phyloP scores from a whole-genome alignment of 2,113 vertebrate genomes.

The Aplodontia rufa region DNA sequence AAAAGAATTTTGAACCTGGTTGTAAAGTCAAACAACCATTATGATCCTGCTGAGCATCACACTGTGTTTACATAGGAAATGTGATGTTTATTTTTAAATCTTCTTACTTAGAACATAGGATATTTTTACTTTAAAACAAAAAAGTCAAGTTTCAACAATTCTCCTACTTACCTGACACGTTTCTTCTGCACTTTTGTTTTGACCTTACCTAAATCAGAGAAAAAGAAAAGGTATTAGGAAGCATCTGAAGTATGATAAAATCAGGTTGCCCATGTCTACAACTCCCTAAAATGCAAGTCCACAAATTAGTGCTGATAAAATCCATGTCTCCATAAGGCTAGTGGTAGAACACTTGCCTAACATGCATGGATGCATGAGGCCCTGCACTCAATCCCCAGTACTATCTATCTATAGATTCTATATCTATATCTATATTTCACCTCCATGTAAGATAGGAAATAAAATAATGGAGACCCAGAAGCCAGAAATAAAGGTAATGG shows the following conservation, averaged over 20 bases:
- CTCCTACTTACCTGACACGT: conserved; percentile 61
- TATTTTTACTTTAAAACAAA: background rate
- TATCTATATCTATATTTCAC: no score
- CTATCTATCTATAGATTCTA: no score
- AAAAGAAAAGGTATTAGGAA: conserved; percentile 52
- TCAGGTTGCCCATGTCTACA: background rate
- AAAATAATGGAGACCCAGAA: background rate
- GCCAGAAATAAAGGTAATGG: background rate
- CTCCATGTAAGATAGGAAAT: background rate
- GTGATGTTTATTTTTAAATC: background rate
- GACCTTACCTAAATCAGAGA: conserved; percentile 76
- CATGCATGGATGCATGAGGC: background rate
- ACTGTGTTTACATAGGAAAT: background rate
- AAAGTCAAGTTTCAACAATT: conserved; percentile 29
- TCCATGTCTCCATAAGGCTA: background rate
- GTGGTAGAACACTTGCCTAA: background rate
- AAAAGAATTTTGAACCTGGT: background rate
- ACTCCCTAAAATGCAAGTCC: background rate
- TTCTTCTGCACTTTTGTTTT: conserved; percentile 20
- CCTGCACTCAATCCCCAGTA: background rate
- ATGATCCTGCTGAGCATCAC: background rate
- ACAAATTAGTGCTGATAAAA: conserved; percentile 3
- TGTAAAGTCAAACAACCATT: background rate
- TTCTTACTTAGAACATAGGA: background rate
- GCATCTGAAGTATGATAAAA: conserved; percentile 39